These are phyloP conservation scores for Gouania willdenowi DNA, from an alignment of 2,797 vertebrate genomes.

Conservation along the genomic window DNA sequence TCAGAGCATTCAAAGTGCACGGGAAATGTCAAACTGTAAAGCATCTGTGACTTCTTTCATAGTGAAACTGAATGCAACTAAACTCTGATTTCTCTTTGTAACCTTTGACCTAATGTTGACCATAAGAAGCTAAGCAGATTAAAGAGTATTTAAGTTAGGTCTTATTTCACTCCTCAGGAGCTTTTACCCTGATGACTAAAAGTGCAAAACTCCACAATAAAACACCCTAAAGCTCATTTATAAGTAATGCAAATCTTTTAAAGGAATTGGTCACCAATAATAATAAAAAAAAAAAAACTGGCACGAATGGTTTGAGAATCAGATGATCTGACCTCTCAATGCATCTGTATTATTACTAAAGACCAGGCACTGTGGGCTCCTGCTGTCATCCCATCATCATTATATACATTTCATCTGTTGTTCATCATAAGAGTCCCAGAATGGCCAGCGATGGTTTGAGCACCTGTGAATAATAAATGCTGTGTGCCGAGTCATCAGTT, in stretches of 20 bases:
- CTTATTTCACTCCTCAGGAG: too few relatives aligned
- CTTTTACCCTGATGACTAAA: constrained; percentile 37
- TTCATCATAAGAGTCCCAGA: constrained; percentile 6
- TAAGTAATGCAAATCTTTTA: constrained; percentile 20
- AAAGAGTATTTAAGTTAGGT: too few relatives aligned
- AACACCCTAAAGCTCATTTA: constrained; percentile 1
- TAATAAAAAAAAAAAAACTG: constrained; percentile 13
- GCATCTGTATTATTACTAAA: constrained; percentile 5
- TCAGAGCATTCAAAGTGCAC: too few relatives aligned
- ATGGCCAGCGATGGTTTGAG: not conserved
- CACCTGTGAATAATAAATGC: not conserved
- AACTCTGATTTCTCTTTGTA: not conserved
- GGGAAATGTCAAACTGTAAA: too few relatives aligned
- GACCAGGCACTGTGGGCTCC: constrained; percentile 24
- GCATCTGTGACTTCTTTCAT: too few relatives aligned
- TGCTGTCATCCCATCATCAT: not conserved
- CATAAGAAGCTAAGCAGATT: too few relatives aligned
- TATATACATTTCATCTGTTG: too few relatives aligned
- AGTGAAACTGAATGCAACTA: too few relatives aligned
- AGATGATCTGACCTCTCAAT: not conserved
- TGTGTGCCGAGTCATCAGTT: constrained; percentile 78
- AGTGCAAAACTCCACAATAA: not conserved
- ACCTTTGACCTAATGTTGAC: not conserved
- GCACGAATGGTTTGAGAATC: constrained; percentile 11
- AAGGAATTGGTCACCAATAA: constrained; percentile 25